Percentiles rank a stretch among this genome's conserved stretches.
These are phyloP conservation scores for Yasuhikotakia modesta DNA, from an alignment of 2,797 vertebrate species.

Conservation along the genomic window DNA sequence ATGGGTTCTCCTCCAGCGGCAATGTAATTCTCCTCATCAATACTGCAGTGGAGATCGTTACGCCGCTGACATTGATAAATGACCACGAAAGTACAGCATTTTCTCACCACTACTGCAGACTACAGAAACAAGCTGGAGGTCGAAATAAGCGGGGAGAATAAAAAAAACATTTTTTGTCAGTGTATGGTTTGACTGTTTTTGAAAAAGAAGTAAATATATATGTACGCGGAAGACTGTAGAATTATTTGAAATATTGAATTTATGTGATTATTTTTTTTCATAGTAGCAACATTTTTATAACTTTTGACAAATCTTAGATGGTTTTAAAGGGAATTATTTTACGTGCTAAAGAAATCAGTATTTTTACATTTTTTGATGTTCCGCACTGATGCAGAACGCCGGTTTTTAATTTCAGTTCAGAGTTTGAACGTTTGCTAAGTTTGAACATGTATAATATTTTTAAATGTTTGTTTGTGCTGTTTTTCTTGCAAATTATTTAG, in stretches of 20 bases:
- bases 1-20: slow-evolving; percentile 44
- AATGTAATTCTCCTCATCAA: slow-evolving; percentile 60
- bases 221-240: slow-evolving; percentile 25
- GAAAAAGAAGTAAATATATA: slow-evolving; percentile 46
- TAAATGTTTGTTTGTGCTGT: not conserved
- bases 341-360: not conserved
- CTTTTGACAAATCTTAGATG: not conserved
- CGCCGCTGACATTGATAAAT: slow-evolving; percentile 63
- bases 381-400: not conserved
- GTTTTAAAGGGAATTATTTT: not conserved
- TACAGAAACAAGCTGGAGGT: slow-evolving; percentile 29
- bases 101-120: slow-evolving; percentile 36
- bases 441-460: not conserved
- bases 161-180: slow-evolving; percentile 11
- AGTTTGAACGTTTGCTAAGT: not conserved
- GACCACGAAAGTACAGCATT: slow-evolving; percentile 53
- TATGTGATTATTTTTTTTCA: slow-evolving; percentile 22
- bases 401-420: too few relatives aligned
- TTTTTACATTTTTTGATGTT: not conserved
- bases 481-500: not conserved
- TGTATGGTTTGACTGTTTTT: slow-evolving; percentile 46
- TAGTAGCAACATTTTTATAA: slow-evolving; percentile 34
- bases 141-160: slow-evolving; percentile 15
- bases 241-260: slow-evolving; percentile 24
- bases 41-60: slow-evolving; percentile 57